phyloP scores from a whole-genome alignment of 2,888 invertebrate genomes.

The Pollenia angustigena region DNA sequence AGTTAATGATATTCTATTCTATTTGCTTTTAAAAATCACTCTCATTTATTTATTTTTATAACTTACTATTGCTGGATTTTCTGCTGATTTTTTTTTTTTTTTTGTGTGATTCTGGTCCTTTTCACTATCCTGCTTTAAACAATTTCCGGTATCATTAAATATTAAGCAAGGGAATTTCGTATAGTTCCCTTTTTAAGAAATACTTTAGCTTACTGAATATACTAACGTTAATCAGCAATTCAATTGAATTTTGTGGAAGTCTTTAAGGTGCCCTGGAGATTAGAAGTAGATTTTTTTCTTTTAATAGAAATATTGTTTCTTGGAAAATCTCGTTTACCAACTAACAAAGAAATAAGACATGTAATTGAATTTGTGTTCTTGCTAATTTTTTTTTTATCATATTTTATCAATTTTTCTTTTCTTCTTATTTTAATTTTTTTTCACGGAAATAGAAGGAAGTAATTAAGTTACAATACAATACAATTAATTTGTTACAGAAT shows the following conservation, averaged over 20 bases:
- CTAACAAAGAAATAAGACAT: not conserved
- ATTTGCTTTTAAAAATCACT: no score
- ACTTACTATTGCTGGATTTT: not conserved
- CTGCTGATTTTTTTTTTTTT: conserved; percentile 7
- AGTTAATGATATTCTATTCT: no score
- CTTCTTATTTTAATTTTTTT: not conserved
- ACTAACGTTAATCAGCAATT: conserved; percentile 60
- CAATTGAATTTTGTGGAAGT: conserved; percentile 26
- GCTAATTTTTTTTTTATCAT: not conserved
- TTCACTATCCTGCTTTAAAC: conserved; percentile 55
- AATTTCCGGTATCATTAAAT: conserved; percentile 53
- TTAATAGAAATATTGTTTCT: not conserved
- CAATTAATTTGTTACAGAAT: conserved; percentile 23
- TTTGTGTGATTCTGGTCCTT: conserved; percentile 15
- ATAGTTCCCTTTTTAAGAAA: not conserved
- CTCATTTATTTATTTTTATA: not conserved
- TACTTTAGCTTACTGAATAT: conserved; percentile 6
- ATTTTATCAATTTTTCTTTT: not conserved
- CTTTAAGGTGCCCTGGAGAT: not conserved
- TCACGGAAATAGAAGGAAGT: not conserved
- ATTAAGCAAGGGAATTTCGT: not conserved
- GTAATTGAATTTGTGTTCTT: conserved; percentile 27
- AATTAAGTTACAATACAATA: conserved; percentile 36
- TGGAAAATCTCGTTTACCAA: not conserved
- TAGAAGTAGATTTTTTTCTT: not conserved